Conservation (phyloP, 2,888 invertebrate species). For the Fragum whitleyi region DNA sequence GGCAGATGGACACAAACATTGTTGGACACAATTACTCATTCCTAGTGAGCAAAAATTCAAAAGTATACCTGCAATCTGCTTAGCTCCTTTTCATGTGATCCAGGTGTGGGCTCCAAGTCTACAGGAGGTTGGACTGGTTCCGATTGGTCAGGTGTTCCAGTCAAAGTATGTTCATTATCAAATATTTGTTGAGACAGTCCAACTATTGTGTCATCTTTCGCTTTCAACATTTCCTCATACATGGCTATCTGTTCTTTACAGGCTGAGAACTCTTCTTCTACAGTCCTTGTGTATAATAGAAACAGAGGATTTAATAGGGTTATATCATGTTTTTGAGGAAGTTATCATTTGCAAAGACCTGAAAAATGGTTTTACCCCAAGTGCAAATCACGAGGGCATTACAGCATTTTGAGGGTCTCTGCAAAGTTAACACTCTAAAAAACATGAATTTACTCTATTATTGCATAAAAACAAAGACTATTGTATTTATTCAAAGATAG, state of each 20-base stretch:
- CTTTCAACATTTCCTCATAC: constrained; percentile 83
- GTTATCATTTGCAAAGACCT: no score
- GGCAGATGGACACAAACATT: no score
- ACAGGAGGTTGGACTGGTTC: constrained; percentile 2
- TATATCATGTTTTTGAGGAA: no score
- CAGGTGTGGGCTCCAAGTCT: not conserved
- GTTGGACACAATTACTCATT: no score
- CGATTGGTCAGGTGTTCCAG: constrained; percentile 25
- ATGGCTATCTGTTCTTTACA: constrained; percentile 78
- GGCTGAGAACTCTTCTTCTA: constrained; percentile 79
- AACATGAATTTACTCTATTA: no score
- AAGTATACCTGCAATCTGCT: constrained; percentile 68
- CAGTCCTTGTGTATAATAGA: constrained; percentile 63
- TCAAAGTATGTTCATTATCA: constrained; percentile 60
- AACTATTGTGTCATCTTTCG: constrained; percentile 85
- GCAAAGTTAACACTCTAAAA: no score
- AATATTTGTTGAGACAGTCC: constrained; percentile 84
- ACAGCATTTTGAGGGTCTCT: no score
- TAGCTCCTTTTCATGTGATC: constrained; percentile 65
- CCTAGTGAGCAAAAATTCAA: no score
- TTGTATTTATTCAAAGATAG: no score
- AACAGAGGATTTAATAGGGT: not conserved
- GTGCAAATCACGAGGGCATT: no score
- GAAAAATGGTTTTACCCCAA: no score
- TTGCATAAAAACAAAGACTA: no score